Conservation (phyloP, 2,113 vertebrate species). For the Psittacus erithacus region DNA sequence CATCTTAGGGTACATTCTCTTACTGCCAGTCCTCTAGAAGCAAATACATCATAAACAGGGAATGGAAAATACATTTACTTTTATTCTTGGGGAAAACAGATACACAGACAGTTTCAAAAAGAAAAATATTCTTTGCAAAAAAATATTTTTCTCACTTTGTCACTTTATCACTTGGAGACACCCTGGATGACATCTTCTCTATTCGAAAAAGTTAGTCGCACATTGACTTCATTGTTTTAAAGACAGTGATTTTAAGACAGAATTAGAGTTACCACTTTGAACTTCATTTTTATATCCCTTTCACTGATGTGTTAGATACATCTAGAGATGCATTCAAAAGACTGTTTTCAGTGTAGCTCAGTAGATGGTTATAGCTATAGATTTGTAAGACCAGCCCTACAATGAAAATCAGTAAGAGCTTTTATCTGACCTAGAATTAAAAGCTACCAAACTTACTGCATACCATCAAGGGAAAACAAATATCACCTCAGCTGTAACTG, state of each 20-base stretch:
- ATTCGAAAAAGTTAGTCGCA: background rate
- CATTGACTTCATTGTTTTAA: background rate
- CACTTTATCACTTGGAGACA: background rate
- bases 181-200: background rate
- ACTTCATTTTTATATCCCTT: background rate
- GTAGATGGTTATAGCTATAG: background rate
- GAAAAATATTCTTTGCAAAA: background rate
- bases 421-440: background rate
- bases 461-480: background rate
- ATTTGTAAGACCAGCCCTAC: background rate
- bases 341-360: background rate
- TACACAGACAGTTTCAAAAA: background rate
- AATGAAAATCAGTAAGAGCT: background rate
- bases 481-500: background rate
- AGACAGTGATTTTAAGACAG: background rate
- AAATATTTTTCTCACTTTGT: background rate
- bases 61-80: background rate
- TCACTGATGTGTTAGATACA: background rate
- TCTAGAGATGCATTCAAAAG: background rate
- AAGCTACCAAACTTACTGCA: background rate
- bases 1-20: background rate
- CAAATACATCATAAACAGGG: background rate
- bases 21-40: background rate
- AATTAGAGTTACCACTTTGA: background rate
- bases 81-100: background rate